These are phyloP conservation scores for Gymnoscopelus microlampas DNA, from an alignment of 2,797 vertebrate genomes.

Conservation along the genomic window DNA sequence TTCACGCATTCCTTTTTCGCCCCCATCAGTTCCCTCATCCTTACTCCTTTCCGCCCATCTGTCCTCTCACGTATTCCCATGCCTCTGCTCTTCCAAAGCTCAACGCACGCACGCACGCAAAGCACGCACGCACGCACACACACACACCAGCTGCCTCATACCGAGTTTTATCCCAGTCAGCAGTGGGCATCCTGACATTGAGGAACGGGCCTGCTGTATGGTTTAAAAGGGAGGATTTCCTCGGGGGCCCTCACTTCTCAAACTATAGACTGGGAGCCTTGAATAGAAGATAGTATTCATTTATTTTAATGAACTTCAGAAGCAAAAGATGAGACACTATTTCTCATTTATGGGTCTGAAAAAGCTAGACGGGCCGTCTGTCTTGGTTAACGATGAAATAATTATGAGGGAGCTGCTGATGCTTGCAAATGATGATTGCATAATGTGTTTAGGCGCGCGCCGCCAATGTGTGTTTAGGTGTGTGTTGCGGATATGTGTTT, in stretches of 20 bases:
- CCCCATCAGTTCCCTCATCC: background rate
- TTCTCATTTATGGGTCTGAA: constrained; percentile 19
- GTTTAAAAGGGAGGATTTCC: constrained; percentile 54
- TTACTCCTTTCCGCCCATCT: background rate
- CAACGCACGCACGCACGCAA: background rate
- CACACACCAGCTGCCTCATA: constrained; percentile 17
- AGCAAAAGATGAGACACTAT: constrained; percentile 22
- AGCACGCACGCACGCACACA: constrained; percentile 23
- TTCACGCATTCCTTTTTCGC: too few species aligned
- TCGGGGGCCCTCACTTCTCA: constrained; percentile 40
- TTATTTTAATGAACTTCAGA: constrained; percentile 62
- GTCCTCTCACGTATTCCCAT: background rate
- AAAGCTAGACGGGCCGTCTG: constrained; percentile 4
- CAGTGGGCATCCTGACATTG: constrained; percentile 56
- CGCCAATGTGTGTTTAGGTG: too few species aligned
- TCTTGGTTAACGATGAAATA: too few species aligned
- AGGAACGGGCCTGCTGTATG: constrained; percentile 55
- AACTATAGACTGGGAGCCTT: constrained; percentile 44
- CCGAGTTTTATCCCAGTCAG: constrained; percentile 61
- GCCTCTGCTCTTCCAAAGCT: too few species aligned
- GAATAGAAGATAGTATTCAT: constrained; percentile 56
- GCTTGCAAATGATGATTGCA: too few species aligned
- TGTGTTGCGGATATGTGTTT: too few species aligned
- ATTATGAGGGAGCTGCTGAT: too few species aligned
- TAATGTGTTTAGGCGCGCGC: too few species aligned